Base-by-base conservation (phyloP, 2,797 vertebrate species). In the Serranus cabrilla region DNA sequence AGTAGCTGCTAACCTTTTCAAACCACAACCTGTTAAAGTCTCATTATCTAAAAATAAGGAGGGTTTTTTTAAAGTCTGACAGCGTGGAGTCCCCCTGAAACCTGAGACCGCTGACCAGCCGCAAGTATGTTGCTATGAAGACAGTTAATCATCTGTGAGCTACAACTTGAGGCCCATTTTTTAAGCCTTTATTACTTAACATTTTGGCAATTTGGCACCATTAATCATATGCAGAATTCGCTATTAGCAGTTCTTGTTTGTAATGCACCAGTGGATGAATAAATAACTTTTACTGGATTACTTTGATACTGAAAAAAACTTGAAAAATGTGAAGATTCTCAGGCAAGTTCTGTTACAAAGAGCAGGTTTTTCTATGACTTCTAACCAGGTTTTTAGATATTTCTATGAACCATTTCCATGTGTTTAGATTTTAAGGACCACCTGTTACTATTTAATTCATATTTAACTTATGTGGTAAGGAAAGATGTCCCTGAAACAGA, bases 1-100 rank as follows among this genome's bases (percentile, higher is more conserved):
- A 61, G 42, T 27, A 18, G 34, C 14, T 4, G 20, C 62, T 23
- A 39, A 55, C 39, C 25, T 71, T 37, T 57, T 52, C 51, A 37
- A 61, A 74, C 5, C 25, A 52, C 34, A 20, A 25, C 14, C 17
- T 54, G 58, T 25, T 18, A 61, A 61, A 74, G 46, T 52, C 55
- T 46, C 40, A 67, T 72, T 56, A 68, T 18, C 11, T 11, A 31
- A 50, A 31, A 43, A 1, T 51, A 46, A 3, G 12, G 21, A 13
- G 4, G 2, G 20, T 0, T 34, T 67, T 67, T 55, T 1, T 6
- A 27, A 37, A 47, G 42, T 49, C 8, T 62, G 45, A 34, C 18
- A 17, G 51, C 11, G 51, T 18, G 23, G 23, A 17, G 27, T 31
- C 7, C 21, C 46, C 13, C 21, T 43, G 20, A 50, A 21, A 50